These are phyloP conservation scores for Pandemis cinnamomeana DNA, from an alignment of 2,888 invertebrate species.

Conservation along the genomic window DNA sequence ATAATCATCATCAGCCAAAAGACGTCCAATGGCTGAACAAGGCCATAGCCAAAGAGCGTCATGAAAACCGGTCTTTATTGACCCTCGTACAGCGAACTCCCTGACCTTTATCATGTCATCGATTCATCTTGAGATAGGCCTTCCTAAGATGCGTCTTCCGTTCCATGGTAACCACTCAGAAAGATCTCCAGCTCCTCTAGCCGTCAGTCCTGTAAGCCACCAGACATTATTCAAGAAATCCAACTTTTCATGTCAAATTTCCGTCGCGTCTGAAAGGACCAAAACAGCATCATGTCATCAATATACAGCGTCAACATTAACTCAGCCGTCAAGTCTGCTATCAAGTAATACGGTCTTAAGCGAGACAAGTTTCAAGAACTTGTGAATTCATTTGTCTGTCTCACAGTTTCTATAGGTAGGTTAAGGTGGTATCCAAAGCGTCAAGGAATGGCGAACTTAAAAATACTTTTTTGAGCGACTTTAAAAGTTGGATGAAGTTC, in stretches of 20 bases:
- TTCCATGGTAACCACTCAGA: not conserved
- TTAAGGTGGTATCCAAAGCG: slow-evolving; percentile 47
- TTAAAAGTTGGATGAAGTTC: not conserved
- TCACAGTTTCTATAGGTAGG: slow-evolving; percentile 66
- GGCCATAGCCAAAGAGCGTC: too few relatives aligned
- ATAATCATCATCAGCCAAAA: too few relatives aligned
- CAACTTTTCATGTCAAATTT: not conserved
- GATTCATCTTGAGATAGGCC: too few relatives aligned
- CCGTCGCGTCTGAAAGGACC: not conserved
- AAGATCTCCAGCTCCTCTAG: too few relatives aligned
- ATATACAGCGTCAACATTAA: slow-evolving; percentile 1
- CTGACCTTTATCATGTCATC: too few relatives aligned
- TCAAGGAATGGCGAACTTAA: slow-evolving; percentile 15
- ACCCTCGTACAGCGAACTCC: too few relatives aligned
- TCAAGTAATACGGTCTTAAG: slow-evolving; percentile 62
- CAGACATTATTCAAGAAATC: not conserved
- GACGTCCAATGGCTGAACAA: too few relatives aligned
- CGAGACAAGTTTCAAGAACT: slow-evolving; percentile 70
- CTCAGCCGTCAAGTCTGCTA: slow-evolving; percentile 53
- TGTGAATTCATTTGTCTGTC: slow-evolving; percentile 80
- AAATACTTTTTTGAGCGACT: too few relatives aligned
- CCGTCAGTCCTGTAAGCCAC: not conserved
- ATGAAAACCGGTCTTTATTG: too few relatives aligned
- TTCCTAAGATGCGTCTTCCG: too few relatives aligned
- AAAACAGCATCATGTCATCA: not conserved